Evolutionary conservation across 2,888 invertebrate species (phyloP).

Genomic region (Drosophila peninsularis): DNA sequence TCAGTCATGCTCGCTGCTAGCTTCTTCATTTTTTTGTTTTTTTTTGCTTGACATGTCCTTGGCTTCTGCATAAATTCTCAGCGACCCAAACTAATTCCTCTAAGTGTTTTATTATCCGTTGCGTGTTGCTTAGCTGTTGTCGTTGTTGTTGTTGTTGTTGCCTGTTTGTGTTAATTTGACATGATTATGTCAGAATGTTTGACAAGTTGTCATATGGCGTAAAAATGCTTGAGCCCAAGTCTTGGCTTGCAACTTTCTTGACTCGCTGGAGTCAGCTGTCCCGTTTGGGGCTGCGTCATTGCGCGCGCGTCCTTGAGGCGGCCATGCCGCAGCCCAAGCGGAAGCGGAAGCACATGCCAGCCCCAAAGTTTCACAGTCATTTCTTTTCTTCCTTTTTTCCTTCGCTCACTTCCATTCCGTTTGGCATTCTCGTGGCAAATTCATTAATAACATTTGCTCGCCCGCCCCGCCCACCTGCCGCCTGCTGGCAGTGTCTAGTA

Average conservation of each 20-base stretch:
- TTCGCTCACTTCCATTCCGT: slow-evolving; percentile 1
- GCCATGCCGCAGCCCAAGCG: slow-evolving; percentile 27
- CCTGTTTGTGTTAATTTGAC: slow-evolving; percentile 74
- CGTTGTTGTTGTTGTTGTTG: slow-evolving; percentile 16
- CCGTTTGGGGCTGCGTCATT: slow-evolving; percentile 15
- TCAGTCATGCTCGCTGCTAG: not conserved
- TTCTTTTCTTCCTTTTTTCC: slow-evolving; percentile 10
- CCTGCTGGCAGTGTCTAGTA: slow-evolving; percentile 37
- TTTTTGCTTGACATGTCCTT: slow-evolving; percentile 38
- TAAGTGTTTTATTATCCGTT: slow-evolving; percentile 74
- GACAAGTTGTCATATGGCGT: slow-evolving; percentile 71
- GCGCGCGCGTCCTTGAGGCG: slow-evolving; percentile 49
- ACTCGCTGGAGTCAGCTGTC: not conserved
- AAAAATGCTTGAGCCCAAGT: slow-evolving; percentile 13
- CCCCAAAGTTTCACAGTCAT: slow-evolving; percentile 35
- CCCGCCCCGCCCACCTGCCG: slow-evolving; percentile 6
- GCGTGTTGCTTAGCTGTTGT: slow-evolving; percentile 39
- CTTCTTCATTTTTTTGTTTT: not conserved
- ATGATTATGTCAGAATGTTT: slow-evolving; percentile 80
- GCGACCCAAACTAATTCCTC: slow-evolving; percentile 58
- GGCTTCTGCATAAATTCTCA: slow-evolving; percentile 35
- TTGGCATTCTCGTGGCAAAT: slow-evolving; percentile 45
- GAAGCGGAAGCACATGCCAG: slow-evolving; percentile 67
- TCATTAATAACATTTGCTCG: slow-evolving; percentile 76
- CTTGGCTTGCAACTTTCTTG: slow-evolving; percentile 19